Percentiles rank a stretch among this genome's conserved stretches.
These are phyloP conservation scores for Adoxophyes honmai DNA, from an alignment of 1,140 invertebrate genomes.

Conservation along the genomic window DNA sequence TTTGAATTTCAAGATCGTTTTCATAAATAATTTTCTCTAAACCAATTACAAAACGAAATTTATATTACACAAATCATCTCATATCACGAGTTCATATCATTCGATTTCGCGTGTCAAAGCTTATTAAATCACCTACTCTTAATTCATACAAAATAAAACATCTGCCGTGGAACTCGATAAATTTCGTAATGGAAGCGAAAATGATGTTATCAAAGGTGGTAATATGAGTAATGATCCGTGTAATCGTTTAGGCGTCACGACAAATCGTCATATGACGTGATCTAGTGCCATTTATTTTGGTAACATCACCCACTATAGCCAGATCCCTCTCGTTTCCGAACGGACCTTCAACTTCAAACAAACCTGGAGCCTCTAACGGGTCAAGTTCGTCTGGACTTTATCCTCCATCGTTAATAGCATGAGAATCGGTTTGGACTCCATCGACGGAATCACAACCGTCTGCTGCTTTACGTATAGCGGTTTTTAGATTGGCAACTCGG, in stretches of 20 bases:
- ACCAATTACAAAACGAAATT: no score
- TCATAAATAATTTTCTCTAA: no score
- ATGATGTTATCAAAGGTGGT: conserved; percentile 69
- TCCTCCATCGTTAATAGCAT: conserved; percentile 7
- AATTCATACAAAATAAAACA: not conserved
- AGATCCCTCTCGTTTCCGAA: conserved; percentile 22
- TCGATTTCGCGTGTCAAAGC: not conserved
- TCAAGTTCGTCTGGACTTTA: conserved; percentile 22
- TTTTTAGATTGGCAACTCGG: not conserved
- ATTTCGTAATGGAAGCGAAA: conserved; percentile 46
- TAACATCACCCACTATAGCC: conserved; percentile 27
- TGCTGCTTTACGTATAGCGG: not conserved
- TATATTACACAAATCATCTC: no score
- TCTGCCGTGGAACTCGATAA: conserved; percentile 21
- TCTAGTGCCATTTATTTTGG: conserved; percentile 49
- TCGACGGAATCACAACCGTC: not conserved
- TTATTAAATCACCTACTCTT: not conserved
- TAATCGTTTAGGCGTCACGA: conserved; percentile 68
- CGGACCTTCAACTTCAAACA: not conserved
- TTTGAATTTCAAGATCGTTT: no score
- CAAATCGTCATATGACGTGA: conserved; percentile 67
- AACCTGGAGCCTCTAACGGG: not conserved
- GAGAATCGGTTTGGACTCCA: conserved; percentile 11
- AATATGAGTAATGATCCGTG: conserved; percentile 66
- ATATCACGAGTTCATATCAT: no score